Base-by-base conservation (phyloP, 2,888 invertebrate species). In the Xestia rhomboidea region DNA sequence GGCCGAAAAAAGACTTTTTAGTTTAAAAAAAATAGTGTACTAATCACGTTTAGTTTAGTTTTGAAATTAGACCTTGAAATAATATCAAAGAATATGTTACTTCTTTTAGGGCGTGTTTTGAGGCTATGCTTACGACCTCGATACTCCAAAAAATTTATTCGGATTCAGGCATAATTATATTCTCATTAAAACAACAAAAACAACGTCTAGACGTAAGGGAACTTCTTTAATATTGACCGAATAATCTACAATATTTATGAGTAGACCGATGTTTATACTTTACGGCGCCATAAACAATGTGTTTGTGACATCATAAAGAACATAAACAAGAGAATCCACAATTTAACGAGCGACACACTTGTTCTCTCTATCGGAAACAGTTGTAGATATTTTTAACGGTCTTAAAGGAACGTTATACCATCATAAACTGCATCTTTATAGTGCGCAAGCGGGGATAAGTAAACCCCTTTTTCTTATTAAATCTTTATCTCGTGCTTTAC, bases 321-420 rank as follows among this genome's bases (percentile, higher is more conserved):
- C 38, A 67, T 83, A 57, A 83, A 70, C 68, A 69, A 67, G 57
- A n/a, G 44, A 70, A 77, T 73, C 44, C 21, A 62, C 68, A 67
- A 24, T 73, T 75, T 68, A 82, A 82, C 73, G 81, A 51, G 41
- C 69, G 70, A n/a, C 67, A 60, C 54, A 81, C 77, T 71, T 69
- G 62, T 62, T 82, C 54, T 51, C 68, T 68, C 60, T 67, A 67
- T 70, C 49, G 67, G 62, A 68, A 82, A 82, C 27, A 44, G 44
- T 77, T 49, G 24, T 51, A 70, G 38, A 71, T 77, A 77, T 81
- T 81, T 82, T 54, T 76, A 60, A 82, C 27, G 49, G 24, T 7
- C 21, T 21, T 24, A 24, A 70, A 62, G 51, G 60, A 30, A 76
- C 49, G 41, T 64, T n/a, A 72, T 64, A 72, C 72, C 72, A 49